phyloP scores from a whole-genome alignment of 2,113 vertebrate species.

The Sebastes fasciatus region DNA sequence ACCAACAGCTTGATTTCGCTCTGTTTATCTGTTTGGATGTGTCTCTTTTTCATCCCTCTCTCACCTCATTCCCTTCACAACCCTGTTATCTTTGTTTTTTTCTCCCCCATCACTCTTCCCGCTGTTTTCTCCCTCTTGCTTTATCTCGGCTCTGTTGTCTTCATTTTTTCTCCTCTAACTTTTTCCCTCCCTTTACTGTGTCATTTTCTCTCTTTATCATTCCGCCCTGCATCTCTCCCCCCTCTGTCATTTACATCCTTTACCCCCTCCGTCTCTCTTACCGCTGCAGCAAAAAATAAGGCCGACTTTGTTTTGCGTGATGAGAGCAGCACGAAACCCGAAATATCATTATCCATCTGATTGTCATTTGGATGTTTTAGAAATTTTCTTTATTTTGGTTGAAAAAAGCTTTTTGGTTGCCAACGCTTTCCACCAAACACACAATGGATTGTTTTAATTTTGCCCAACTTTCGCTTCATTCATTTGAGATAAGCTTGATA shows the following conservation, averaged over 20 bases:
- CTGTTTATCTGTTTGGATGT: slow-evolving; percentile 59
- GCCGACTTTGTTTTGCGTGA: slow-evolving; percentile 60
- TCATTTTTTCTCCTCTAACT: slow-evolving; percentile 48
- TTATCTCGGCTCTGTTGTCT: slow-evolving; percentile 58
- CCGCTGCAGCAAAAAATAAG: slow-evolving; percentile 52
- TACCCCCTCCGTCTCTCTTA: slow-evolving; percentile 28
- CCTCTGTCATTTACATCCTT: slow-evolving; percentile 58
- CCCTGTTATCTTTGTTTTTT: slow-evolving; percentile 54
- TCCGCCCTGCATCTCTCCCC: slow-evolving; percentile 31
- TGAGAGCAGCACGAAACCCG: slow-evolving; percentile 49
- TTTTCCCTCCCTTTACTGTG: slow-evolving; percentile 31
- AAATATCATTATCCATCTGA: slow-evolving; percentile 66
- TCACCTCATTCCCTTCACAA: slow-evolving; percentile 55
- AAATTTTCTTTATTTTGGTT: slow-evolving; percentile 22
- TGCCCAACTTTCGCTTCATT: slow-evolving; percentile 80
- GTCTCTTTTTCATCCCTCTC: slow-evolving; percentile 54
- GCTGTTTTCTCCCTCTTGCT: slow-evolving; percentile 46
- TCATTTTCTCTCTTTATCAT: slow-evolving; percentile 64
- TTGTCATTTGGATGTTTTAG: slow-evolving; percentile 66
- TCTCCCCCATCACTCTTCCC: slow-evolving; percentile 47
- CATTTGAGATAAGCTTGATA: slow-evolving; percentile 83
- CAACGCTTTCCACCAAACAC: slow-evolving; percentile 55
- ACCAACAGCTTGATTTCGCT: slow-evolving; percentile 59
- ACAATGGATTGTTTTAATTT: slow-evolving; percentile 84
- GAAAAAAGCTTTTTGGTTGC: slow-evolving; percentile 47